phyloP scores from a whole-genome alignment of 2,797 vertebrate species.

The Limnodromus scolopaceus region DNA sequence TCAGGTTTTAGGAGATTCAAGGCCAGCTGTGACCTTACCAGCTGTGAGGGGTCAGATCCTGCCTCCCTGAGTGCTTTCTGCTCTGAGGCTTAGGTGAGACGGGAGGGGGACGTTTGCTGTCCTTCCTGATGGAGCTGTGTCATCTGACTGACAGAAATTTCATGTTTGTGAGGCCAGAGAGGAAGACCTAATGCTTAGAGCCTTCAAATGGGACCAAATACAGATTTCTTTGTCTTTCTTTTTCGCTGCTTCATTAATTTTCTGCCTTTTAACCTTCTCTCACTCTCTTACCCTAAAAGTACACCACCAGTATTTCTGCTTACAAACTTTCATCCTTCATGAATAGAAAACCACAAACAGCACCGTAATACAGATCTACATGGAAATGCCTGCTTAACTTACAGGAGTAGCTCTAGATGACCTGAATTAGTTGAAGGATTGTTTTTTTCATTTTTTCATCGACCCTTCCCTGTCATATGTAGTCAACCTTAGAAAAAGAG shows the following conservation, averaged over 20 bases:
- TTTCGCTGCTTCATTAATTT: background rate
- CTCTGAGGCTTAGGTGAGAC: background rate
- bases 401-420: background rate
- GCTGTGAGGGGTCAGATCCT: background rate
- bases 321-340: background rate
- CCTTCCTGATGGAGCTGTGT: background rate
- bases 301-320: background rate
- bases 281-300: background rate
- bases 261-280: background rate
- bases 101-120: background rate
- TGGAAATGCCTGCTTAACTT: background rate
- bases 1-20: background rate
- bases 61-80: background rate
- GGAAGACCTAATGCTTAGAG: background rate
- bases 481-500: background rate
- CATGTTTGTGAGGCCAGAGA: background rate
- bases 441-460: background rate
- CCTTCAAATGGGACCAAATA: background rate
- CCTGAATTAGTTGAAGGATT: background rate
- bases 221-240: background rate
- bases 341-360: background rate
- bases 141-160: background rate
- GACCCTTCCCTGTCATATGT: background rate
- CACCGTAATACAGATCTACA: background rate
- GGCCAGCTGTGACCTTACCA: background rate